phyloP scores from a whole-genome alignment of 2,888 invertebrate genomes.

The Hydropsyche betteni region DNA sequence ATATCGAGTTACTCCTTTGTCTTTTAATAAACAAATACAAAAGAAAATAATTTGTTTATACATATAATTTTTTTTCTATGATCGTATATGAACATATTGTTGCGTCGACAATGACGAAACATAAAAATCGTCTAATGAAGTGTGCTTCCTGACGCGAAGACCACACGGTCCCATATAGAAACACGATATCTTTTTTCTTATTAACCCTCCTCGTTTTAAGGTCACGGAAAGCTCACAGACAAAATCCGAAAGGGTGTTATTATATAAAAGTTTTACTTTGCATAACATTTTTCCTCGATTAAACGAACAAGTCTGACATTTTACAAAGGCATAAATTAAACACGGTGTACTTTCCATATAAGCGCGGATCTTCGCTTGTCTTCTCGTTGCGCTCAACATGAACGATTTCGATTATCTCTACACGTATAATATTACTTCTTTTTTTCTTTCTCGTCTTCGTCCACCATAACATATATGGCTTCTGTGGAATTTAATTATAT shows the following conservation, averaged over 20 bases:
- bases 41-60: neutral
- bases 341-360: conserved; percentile 6
- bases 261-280: too few species aligned
- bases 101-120: conserved; percentile 38
- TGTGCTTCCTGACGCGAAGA: conserved; percentile 48
- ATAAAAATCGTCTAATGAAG: conserved; percentile 50
- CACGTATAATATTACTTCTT: neutral
- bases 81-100: neutral
- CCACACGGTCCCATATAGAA: conserved; percentile 42
- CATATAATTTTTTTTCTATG: neutral
- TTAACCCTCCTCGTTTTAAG: conserved; percentile 59
- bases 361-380: neutral
- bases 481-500: conserved; percentile 5
- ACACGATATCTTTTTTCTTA: conserved; percentile 58
- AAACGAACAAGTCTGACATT: conserved; percentile 15
- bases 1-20: conserved; percentile 44
- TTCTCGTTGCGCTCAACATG: conserved; percentile 1
- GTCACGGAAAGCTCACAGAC: conserved; percentile 19
- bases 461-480: neutral
- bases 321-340: conserved; percentile 16
- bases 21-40: conserved; percentile 15
- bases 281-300: conserved; percentile 8
- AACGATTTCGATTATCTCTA: conserved; percentile 21
- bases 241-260: too few species aligned
- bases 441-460: neutral